Base-by-base conservation (phyloP, 2,888 invertebrate genomes). In the Oligia fasciuncula region DNA sequence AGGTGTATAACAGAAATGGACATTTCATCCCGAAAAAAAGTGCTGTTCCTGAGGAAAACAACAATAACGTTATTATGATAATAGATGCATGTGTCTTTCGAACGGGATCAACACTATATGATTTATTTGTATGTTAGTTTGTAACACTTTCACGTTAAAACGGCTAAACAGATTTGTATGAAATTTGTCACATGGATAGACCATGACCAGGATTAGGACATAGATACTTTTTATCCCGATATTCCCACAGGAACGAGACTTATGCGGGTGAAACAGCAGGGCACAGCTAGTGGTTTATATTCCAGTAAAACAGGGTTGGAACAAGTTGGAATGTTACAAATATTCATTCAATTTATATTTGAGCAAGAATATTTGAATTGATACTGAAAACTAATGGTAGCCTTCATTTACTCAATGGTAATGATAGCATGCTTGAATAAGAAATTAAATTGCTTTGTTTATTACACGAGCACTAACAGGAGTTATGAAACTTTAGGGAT, bases 361-460 rank as follows among this genome's bases (percentile, higher is more conserved):
- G 5, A 69, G 8, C 4, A n/a, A 40, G 13, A 6, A 65, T 57
- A 35, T 70, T 35, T 14, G 13, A 76, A 57, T 19, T 49, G 2
- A 19, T 70, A 51, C 66, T 77, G 40, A 83, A 78, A 57, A 49
- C 9, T 0, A 40, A 35, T 65, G 19, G 40, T 43, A 17, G 5
- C 43, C 35, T 35, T 82, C 69, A 57, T 63, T 66, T 70, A 83
- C 65, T 43, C 35, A n/a, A 49, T 63, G 62, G 70, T 84, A 62
- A 62, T 81, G 29, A 65, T 63, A 40, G 46, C 54, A 67, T 73
- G 63, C 23, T 65, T 54, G 69, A 79, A 71, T 54, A 65, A 60
- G 23, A 74, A 80, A 84, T 80, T 68, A 73, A 85, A 72, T 77
- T 72, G 77, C 66, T 82, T 77, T 77, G 77, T 81, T 72, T 85